phyloP scores from a whole-genome alignment of 2,888 invertebrate genomes.

The Lacanobia oleracea region DNA sequence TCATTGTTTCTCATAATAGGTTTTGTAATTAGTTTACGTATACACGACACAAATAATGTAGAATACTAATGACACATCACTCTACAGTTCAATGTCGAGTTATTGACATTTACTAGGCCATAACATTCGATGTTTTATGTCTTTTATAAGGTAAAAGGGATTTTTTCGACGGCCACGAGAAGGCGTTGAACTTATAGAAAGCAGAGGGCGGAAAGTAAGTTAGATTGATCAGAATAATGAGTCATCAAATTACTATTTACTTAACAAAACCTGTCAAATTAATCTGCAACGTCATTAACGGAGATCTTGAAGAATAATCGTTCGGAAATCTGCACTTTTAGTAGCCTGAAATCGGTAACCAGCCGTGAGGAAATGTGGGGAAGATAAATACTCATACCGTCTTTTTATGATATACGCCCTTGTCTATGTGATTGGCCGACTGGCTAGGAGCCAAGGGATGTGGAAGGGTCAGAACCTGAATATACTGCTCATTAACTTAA shows the following conservation, averaged over 20 bases:
- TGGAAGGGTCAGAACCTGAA: not conserved
- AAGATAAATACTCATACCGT: not conserved
- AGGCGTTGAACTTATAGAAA: not conserved
- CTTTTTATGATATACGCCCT: not conserved
- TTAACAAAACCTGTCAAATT: not conserved
- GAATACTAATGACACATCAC: slow-evolving; percentile 25
- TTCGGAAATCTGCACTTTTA: not conserved
- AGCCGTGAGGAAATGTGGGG: not conserved
- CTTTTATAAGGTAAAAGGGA: not conserved
- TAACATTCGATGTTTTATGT: slow-evolving; percentile 2
- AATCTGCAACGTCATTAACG: not conserved
- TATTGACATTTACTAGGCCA: slow-evolving; percentile 11
- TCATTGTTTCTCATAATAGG: slow-evolving; percentile 26
- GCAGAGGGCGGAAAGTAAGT: not conserved
- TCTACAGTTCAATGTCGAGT: slow-evolving; percentile 2
- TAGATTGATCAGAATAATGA: not conserved
- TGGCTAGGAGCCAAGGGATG: not conserved
- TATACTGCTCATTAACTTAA: not conserved
- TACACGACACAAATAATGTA: slow-evolving; percentile 11
- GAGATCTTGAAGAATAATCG: not conserved
- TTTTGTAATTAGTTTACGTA: slow-evolving; percentile 38
- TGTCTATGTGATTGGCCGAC: not conserved
- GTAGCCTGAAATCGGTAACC: not conserved
- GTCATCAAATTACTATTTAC: not conserved
- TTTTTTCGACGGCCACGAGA: not conserved